Percentiles rank a stretch among this genome's conserved stretches.
Conservation (phyloP, 2,797 vertebrate genomes). For the Glossophaga mutica region DNA sequence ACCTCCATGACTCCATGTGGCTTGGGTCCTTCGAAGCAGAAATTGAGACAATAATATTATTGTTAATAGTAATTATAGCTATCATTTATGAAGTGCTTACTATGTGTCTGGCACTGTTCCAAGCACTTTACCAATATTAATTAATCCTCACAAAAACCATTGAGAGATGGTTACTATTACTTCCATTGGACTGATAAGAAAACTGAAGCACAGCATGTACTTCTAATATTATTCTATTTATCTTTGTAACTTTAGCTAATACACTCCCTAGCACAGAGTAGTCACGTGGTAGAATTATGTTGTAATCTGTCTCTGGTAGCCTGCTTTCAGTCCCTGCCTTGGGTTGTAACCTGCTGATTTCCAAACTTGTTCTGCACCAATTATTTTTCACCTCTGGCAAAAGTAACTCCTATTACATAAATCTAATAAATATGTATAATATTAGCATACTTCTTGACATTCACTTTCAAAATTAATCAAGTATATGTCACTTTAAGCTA, state of each 20-base stretch:
- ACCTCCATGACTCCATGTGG: not conserved
- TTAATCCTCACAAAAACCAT: not conserved
- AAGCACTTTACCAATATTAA: not conserved
- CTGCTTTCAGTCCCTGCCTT: not conserved
- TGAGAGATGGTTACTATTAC: not conserved
- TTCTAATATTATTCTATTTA: not conserved
- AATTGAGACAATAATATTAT: not conserved
- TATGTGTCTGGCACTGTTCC: not conserved
- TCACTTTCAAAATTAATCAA: not conserved
- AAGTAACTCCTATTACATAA: not conserved
- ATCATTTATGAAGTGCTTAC: not conserved
- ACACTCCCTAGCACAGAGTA: not conserved
- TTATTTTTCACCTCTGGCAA: not conserved
- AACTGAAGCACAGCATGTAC: not conserved
- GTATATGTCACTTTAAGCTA: not conserved
- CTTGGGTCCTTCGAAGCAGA: not conserved
- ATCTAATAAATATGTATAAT: not conserved
- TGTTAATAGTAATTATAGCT: not conserved
- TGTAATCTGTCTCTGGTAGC: not conserved
- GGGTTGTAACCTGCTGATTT: not conserved
- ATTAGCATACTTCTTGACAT: not conserved
- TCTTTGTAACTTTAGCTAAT: not conserved
- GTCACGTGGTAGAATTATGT: not conserved
- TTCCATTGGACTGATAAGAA: not conserved
- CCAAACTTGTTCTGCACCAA: not conserved